Evolutionary conservation across 1,140 invertebrate genomes (phyloP).

Genomic region (Tetramorium simillimum): DNA sequence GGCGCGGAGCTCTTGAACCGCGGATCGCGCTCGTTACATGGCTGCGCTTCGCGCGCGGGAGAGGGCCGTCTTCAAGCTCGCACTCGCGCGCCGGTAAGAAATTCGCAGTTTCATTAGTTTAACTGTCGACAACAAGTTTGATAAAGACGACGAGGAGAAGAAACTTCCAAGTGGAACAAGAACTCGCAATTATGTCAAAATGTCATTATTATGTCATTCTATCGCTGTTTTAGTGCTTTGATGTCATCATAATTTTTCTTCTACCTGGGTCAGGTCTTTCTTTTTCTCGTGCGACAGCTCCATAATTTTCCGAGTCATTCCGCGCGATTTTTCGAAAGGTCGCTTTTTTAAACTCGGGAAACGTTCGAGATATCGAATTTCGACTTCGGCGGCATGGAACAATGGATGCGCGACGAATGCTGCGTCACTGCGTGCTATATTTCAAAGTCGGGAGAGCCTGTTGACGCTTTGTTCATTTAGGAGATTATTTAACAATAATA

Average conservation of each 20-base stretch:
- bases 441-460: slow-evolving; percentile 27
- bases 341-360: no score
- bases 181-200: no score
- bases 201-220: no score
- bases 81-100: slow-evolving; percentile 38
- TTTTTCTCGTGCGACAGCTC: no score
- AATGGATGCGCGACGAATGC: not conserved
- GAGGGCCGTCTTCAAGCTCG: slow-evolving; percentile 17
- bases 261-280: no score
- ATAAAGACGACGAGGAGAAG: no score
- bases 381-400: not conserved
- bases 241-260: no score
- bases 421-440: slow-evolving; percentile 52
- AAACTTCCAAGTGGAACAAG: no score
- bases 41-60: not conserved
- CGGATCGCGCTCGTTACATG: slow-evolving; percentile 65
- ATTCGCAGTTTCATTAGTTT: not conserved
- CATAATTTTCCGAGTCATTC: no score
- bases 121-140: not conserved
- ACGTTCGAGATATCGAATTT: not conserved
- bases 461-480: no score
- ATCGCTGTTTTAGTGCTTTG: no score
- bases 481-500: no score
- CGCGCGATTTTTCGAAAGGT: not conserved
- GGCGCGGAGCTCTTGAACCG: slow-evolving; percentile 65